A percentile compares a stretch with the other conserved stretches of the same genome.
phyloP scores from a whole-genome alignment of 1,140 invertebrate genomes.

The Ceratosolen solmsi region DNA sequence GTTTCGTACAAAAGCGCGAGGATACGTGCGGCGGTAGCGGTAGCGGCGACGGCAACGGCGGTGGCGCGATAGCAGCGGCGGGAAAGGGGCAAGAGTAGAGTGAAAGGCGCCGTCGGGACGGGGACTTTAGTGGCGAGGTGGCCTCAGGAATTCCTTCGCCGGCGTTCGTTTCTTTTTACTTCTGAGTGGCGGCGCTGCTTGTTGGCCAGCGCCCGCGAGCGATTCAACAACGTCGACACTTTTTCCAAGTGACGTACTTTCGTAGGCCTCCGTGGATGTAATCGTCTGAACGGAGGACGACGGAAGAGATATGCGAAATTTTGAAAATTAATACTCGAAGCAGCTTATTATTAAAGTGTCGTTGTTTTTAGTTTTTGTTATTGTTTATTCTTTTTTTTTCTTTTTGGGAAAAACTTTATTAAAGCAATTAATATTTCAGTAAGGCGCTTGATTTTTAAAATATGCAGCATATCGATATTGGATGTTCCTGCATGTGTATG shows the following conservation, averaged over 20 bases:
- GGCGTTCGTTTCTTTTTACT: background rate
- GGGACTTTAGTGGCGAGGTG: background rate
- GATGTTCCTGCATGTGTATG: too few species aligned
- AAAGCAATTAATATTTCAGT: too few species aligned
- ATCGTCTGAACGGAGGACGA: background rate
- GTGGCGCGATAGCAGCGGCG: background rate
- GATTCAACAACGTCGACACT: background rate
- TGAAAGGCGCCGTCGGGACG: conserved; percentile 23
- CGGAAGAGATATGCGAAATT: too few species aligned
- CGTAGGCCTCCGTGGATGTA: background rate
- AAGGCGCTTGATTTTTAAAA: too few species aligned
- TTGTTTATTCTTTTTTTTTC: too few species aligned
- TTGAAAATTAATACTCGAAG: too few species aligned
- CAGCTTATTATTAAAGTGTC: too few species aligned
- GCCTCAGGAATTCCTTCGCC: conserved; percentile 41
- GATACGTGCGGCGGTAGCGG: background rate
- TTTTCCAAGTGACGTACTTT: background rate
- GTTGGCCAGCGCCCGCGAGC: background rate
- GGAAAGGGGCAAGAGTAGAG: background rate
- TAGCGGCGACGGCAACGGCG: background rate
- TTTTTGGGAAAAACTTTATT: too few species aligned
- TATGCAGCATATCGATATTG: too few species aligned
- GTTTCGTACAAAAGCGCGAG: conserved; percentile 17
- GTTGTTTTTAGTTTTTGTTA: too few species aligned
- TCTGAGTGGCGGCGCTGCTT: conserved; percentile 2